These are phyloP conservation scores for Malurus melanocephalus DNA, from an alignment of 2,113 vertebrate genomes.

Conservation along the genomic window DNA sequence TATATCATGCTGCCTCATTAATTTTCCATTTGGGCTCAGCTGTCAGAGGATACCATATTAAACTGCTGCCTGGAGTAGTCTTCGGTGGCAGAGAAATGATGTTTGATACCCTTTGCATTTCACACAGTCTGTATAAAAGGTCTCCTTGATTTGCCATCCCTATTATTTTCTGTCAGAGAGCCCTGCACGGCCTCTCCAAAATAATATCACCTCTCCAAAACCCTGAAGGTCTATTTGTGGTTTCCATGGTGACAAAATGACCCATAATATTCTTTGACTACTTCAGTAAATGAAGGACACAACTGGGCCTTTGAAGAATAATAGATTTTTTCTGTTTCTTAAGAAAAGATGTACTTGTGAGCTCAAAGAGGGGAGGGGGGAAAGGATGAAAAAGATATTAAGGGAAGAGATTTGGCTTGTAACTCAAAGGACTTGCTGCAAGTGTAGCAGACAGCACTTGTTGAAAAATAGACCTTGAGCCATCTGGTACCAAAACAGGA, in stretches of 20 bases:
- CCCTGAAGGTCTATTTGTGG: constrained; percentile 63
- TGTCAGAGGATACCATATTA: constrained; percentile 58
- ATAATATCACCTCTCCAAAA: constrained; percentile 61
- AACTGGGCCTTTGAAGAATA: constrained; percentile 50
- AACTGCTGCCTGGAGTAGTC: constrained; percentile 62
- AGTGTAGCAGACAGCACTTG: constrained; percentile 56
- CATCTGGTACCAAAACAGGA: constrained; percentile 59
- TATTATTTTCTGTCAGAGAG: constrained; percentile 55
- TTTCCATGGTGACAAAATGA: constrained; percentile 66
- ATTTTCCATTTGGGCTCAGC: constrained; percentile 67
- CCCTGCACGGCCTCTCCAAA: constrained; percentile 54
- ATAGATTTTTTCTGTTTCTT: constrained; percentile 43
- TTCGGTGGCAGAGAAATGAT: constrained; percentile 49
- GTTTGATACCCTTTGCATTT: constrained; percentile 55
- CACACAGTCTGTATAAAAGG: constrained; percentile 50
- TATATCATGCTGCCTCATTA: constrained; percentile 63
- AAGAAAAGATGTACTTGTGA: constrained; percentile 45
- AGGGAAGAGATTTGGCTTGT: constrained; percentile 52
- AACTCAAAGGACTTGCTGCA: constrained; percentile 54
- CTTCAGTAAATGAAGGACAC: constrained; percentile 58
- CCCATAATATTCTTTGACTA: constrained; percentile 64
- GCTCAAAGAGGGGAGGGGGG: background rate
- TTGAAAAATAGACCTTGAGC: constrained; percentile 59
- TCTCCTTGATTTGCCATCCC: constrained; percentile 68
- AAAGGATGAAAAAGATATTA: constrained; percentile 47